A percentile compares a stretch with the other conserved stretches of the same genome.
Conservation (phyloP, 2,888 invertebrate genomes). For the Agrenia bidenticulata region DNA sequence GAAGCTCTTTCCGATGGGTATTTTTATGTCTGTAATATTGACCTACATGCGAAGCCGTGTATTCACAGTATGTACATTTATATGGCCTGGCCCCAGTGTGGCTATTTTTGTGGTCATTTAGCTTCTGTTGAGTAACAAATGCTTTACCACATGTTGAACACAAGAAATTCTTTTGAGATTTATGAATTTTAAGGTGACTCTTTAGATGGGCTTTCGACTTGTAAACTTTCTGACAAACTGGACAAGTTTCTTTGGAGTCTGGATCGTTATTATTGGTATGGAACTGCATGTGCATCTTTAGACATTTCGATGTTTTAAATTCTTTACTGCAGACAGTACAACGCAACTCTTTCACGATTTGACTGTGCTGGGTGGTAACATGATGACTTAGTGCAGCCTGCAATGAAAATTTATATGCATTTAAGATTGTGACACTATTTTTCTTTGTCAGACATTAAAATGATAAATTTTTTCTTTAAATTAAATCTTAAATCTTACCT, state of each 20-base stretch:
- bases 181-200: slow-evolving; percentile 30
- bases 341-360: slow-evolving; percentile 23
- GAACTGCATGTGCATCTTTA: slow-evolving; percentile 41
- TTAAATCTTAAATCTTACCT: slow-evolving; percentile 53
- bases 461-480: neutral
- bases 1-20: neutral
- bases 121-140: slow-evolving; percentile 39
- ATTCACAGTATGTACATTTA: slow-evolving; percentile 57
- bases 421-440: too few species aligned
- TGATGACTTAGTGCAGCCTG: slow-evolving; percentile 43
- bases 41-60: neutral
- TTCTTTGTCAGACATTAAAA: neutral
- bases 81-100: slow-evolving; percentile 63
- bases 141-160: slow-evolving; percentile 42
- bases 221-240: slow-evolving; percentile 39
- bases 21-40: slow-evolving; percentile 12
- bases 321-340: slow-evolving; percentile 31
- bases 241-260: slow-evolving; percentile 37
- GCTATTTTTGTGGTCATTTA: slow-evolving; percentile 61
- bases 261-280: slow-evolving; percentile 41
- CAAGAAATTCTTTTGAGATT: slow-evolving; percentile 24
- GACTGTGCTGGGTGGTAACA: slow-evolving; percentile 39
- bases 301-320: slow-evolving; percentile 53
- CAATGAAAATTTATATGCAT: slow-evolving; percentile 5
- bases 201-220: slow-evolving; percentile 19